phyloP scores from a whole-genome alignment of 30 jellyfish, hydroid and myxozoan species.

The Aurelia sp. region DNA sequence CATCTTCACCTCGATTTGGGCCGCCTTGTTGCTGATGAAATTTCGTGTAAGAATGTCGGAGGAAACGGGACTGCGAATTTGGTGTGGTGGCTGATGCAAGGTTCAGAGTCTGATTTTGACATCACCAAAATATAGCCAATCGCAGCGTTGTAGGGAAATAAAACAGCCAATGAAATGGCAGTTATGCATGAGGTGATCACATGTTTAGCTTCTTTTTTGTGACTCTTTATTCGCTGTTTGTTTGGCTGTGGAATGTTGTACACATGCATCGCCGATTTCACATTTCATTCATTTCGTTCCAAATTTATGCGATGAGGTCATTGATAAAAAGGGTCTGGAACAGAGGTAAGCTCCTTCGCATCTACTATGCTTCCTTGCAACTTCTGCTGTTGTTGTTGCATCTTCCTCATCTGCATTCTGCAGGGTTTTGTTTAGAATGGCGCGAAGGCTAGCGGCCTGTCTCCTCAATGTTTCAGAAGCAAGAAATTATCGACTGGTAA shows the following conservation, averaged over 20 bases:
- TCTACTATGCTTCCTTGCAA: too few relatives aligned
- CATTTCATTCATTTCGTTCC: too few relatives aligned
- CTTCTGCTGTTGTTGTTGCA: too few relatives aligned
- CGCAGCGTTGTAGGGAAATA: not conserved
- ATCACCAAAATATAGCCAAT: constrained; percentile 3
- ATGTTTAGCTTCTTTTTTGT: not conserved
- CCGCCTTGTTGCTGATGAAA: constrained; percentile 51
- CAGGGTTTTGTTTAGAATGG: constrained; percentile 17
- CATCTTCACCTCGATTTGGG: constrained; percentile 16
- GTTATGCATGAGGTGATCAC: constrained; percentile 11
- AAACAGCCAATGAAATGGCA: not conserved
- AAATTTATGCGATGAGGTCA: too few relatives aligned
- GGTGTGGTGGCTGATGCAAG: constrained; percentile 66
- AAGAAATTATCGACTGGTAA: constrained; percentile 16
- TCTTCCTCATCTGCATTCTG: too few relatives aligned
- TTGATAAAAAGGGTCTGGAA: too few relatives aligned
- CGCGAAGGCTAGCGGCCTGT: constrained; percentile 71
- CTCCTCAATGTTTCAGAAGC: constrained; percentile 73
- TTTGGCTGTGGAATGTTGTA: too few relatives aligned
- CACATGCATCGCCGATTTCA: too few relatives aligned
- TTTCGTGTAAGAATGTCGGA: constrained; percentile 6
- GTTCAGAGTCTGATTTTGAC: constrained; percentile 1
- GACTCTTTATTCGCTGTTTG: too few relatives aligned
- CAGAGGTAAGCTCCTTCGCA: too few relatives aligned
- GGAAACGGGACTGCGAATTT: too few relatives aligned